A percentile compares a stretch with the other conserved stretches of the same genome.
These are phyloP conservation scores for Minunthozetes semirufus DNA, from an alignment of 2,888 invertebrate genomes.

Conservation along the genomic window DNA sequence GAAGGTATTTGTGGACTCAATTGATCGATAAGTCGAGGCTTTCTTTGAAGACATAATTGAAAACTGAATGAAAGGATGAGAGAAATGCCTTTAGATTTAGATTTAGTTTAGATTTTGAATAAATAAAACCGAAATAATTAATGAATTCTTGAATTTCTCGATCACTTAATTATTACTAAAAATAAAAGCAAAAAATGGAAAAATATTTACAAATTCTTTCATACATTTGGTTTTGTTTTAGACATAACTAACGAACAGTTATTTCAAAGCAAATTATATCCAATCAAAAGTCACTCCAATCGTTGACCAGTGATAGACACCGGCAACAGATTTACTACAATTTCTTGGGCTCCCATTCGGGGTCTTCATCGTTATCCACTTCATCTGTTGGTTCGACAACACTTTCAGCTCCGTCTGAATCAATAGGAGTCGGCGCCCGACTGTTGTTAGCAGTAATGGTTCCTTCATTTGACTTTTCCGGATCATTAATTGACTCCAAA, in stretches of 20 bases:
- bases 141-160: conserved; percentile 25
- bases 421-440: conserved; percentile 14
- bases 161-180: conserved; percentile 29
- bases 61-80: not conserved
- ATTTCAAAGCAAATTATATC: not conserved
- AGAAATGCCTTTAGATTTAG: conserved; percentile 7
- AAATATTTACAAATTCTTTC: conserved; percentile 31
- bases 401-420: conserved; percentile 19
- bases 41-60: not conserved
- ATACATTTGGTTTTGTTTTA: conserved; percentile 29
- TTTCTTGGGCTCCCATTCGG: conserved; percentile 33
- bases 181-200: conserved; percentile 24
- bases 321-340: not conserved
- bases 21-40: not conserved
- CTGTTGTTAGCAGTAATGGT: conserved; percentile 27
- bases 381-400: conserved; percentile 2
- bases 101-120: not conserved
- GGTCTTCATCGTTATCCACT: conserved; percentile 27
- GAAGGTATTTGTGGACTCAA: not conserved
- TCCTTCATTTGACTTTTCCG: conserved; percentile 27
- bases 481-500: not conserved
- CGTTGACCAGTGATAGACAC: not conserved
- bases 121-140: not conserved
- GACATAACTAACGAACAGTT: conserved; percentile 2
- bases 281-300: not conserved